Conservation (phyloP, 2,797 vertebrate genomes). For the Chiloscyllium punctatum region DNA sequence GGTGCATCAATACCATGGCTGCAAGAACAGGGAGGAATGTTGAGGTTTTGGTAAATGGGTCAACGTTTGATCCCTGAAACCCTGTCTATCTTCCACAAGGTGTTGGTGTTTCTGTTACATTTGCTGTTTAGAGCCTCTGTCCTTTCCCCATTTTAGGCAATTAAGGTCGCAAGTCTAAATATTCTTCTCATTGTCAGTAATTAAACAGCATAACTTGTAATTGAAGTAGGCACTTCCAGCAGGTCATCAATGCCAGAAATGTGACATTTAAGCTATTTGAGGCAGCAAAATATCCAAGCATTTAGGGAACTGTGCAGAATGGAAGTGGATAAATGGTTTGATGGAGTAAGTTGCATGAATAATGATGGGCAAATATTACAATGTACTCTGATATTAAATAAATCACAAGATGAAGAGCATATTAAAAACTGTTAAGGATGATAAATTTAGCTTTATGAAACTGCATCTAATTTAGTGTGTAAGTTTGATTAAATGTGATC, state of each 20-base stretch:
- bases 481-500: background rate
- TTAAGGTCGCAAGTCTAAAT: background rate
- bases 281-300: background rate
- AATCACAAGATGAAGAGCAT: background rate
- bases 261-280: background rate
- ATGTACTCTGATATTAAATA: background rate
- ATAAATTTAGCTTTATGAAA: background rate
- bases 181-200: background rate
- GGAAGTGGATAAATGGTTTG: background rate
- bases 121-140: background rate
- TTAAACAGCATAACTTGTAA: background rate
- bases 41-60: background rate
- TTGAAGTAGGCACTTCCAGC: background rate
- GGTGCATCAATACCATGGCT: background rate
- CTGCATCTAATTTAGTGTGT: background rate
- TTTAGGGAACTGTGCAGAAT: background rate
- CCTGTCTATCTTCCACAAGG: background rate
- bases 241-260: background rate
- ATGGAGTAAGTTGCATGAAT: background rate
- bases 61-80: background rate
- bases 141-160: background rate
- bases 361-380: background rate
- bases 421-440: background rate
- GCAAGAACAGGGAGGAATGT: background rate
- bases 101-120: background rate